Percentiles rank a stretch among this genome's conserved stretches.
Conservation (phyloP, 2,888 invertebrate species). For the Synanthedon vespiformis region DNA sequence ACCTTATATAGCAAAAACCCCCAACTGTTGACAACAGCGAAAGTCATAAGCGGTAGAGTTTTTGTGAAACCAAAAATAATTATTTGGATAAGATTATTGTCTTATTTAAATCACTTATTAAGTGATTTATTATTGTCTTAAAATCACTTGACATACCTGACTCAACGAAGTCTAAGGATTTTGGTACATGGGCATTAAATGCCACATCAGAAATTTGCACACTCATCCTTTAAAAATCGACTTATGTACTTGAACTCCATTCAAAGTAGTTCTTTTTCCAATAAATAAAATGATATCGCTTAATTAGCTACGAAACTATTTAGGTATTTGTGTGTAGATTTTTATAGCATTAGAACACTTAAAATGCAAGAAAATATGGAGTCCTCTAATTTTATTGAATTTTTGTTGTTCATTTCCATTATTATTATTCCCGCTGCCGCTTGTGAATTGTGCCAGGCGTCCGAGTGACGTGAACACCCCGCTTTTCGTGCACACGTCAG, state of each 20-base stretch:
- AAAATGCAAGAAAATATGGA: not conserved
- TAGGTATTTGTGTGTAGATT: too few relatives aligned
- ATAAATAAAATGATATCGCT: too few relatives aligned
- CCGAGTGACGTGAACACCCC: constrained; percentile 26
- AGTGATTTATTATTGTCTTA: not conserved
- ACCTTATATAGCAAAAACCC: constrained; percentile 28
- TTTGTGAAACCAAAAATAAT: not conserved
- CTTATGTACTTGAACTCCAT: too few relatives aligned
- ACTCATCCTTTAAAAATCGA: too few relatives aligned
- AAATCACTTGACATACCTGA: not conserved
- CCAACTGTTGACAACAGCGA: constrained; percentile 8
- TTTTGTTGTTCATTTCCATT: not conserved
- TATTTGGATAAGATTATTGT: not conserved
- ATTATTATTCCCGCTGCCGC: constrained; percentile 9
- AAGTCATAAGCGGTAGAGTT: constrained; percentile 5
- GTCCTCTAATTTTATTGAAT: not conserved
- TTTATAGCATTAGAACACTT: too few relatives aligned
- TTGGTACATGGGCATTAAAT: not conserved
- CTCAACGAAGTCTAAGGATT: not conserved
- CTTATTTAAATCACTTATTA: too few relatives aligned
- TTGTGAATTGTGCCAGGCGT: constrained; percentile 13
- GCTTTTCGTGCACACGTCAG: constrained; percentile 55
- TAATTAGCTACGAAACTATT: too few relatives aligned
- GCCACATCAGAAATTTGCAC: too few relatives aligned
- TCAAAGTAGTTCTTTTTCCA: too few relatives aligned